Evolutionary conservation across 2,888 invertebrate genomes (phyloP).

Genomic region (Tupiocoris notatus): DNA sequence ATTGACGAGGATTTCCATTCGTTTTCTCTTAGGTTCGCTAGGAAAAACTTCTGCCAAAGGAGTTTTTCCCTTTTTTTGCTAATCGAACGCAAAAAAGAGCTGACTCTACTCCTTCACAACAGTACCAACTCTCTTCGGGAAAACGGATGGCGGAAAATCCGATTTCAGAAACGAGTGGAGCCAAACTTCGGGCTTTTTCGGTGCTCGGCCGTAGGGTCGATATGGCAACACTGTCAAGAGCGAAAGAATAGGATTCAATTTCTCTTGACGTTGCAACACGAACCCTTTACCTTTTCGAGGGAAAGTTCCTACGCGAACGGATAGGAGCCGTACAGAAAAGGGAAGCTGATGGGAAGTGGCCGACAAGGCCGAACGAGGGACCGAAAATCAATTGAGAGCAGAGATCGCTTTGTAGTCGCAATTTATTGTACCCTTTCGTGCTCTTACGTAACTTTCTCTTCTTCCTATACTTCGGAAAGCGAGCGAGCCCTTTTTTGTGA

Average conservation of each 20-base stretch:
- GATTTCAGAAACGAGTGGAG: background rate
- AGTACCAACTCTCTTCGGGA: too few species aligned
- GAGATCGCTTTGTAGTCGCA: constrained; percentile 26
- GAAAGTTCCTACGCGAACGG: constrained; percentile 12
- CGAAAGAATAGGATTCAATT: constrained; percentile 34
- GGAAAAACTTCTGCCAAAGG: too few species aligned
- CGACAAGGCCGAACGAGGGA: background rate
- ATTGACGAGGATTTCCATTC: too few species aligned
- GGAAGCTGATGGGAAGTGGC: background rate
- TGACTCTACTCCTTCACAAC: too few species aligned
- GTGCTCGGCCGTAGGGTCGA: background rate
- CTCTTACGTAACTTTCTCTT: constrained; percentile 40
- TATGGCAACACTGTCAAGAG: background rate
- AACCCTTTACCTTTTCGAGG: constrained; percentile 27
- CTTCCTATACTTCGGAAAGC: background rate
- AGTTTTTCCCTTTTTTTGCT: too few species aligned
- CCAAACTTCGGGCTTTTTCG: background rate
- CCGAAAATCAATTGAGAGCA: constrained; percentile 11
- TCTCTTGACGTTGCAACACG: constrained; percentile 30
- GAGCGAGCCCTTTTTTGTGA: too few species aligned
- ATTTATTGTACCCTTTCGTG: constrained; percentile 26
- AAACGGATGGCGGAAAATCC: background rate
- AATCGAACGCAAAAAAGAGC: background rate
- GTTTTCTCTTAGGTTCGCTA: too few species aligned
- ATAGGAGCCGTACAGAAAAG: background rate